A percentile compares a stretch with the other conserved stretches of the same genome.
phyloP scores from a whole-genome alignment of 2,888 invertebrate species.

The Muschampia plurimacula region DNA sequence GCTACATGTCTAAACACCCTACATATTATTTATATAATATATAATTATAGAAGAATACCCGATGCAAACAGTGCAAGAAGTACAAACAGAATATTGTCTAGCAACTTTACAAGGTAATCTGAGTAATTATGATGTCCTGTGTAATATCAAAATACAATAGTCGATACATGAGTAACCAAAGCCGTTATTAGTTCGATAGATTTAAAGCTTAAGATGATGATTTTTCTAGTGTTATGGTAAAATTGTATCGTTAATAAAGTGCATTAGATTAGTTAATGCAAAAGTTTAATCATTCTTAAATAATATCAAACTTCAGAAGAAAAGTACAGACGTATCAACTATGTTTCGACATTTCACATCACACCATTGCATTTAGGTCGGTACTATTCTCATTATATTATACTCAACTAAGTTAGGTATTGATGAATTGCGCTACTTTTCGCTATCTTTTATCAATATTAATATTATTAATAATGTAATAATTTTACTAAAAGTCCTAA shows the following conservation, averaged over 20 bases:
- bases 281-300: not conserved
- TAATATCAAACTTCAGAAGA: not conserved
- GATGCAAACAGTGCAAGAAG: slow-evolving; percentile 72
- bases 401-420: slow-evolving; percentile 78
- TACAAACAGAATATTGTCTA: slow-evolving; percentile 79
- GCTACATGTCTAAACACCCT: not conserved
- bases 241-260: not conserved
- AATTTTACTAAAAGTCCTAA: slow-evolving; percentile 78
- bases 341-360: slow-evolving; percentile 14
- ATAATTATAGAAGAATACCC: slow-evolving; percentile 55
- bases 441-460: slow-evolving; percentile 60
- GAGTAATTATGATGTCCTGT: not conserved
- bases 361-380: slow-evolving; percentile 58
- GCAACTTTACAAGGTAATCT: slow-evolving; percentile 71
- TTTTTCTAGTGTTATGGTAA: not conserved
- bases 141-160: slow-evolving; percentile 8
- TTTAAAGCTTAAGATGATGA: slow-evolving; percentile 1
- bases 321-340: not conserved
- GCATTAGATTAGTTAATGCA: not conserved
- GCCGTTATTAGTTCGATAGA: not conserved
- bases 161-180: not conserved
- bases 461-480: slow-evolving; percentile 52
- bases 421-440: slow-evolving; percentile 82
- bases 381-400: slow-evolving; percentile 69
- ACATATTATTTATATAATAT: slow-evolving; percentile 24